Evolutionary conservation across 2,888 invertebrate genomes (phyloP), one percentile per base, ranked within the genome.

Genomic region (Oeneis ivallda): DNA sequence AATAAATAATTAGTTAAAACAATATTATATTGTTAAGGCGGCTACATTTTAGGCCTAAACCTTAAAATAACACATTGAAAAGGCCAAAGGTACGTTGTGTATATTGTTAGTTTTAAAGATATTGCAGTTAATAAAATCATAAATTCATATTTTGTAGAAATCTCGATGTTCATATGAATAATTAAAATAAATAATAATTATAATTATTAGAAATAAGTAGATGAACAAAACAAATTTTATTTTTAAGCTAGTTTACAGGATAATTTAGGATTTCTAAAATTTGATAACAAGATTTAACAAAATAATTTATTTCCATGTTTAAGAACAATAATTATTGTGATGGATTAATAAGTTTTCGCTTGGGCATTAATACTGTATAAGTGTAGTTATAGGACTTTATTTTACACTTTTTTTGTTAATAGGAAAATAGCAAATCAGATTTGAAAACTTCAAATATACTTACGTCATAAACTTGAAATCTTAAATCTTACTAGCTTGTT

Each of bases 31-130:
- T 61, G 41, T 56, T 17, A 60, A 52, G 34, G 41, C 47, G 34
- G 59, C 26, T 10, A 26, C 54, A 56, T 19, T 62, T 49, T 43
- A 60, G 75, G 75, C 75, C 75, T 75, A 75, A 74, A 69, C 69
- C 66, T 67, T 70, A 62, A 32, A 57, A 65, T 66, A 52, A 53
- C 50, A 65, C 66, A 67, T 65, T 56, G 67, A 64, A 61, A 73
- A 77, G 75, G 76, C 77, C 77, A 76, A 76, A 76, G 63, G 41
- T 64, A 72, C 68, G 68, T 59, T 79, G 76, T 79, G 78, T 52
- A 78, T 77, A 75, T 52, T 26, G 26, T 26, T 71, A 71, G 64
- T 34, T 65, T 60, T 61, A 71, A 65, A 49, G 19, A 60, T 34
- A 19, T 41, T 11, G 17, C 11, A 54, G 11, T 43, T 8, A 53